These are phyloP conservation scores for Drosophila basisetae DNA, from an alignment of 2,888 invertebrate species.

Conservation along the genomic window DNA sequence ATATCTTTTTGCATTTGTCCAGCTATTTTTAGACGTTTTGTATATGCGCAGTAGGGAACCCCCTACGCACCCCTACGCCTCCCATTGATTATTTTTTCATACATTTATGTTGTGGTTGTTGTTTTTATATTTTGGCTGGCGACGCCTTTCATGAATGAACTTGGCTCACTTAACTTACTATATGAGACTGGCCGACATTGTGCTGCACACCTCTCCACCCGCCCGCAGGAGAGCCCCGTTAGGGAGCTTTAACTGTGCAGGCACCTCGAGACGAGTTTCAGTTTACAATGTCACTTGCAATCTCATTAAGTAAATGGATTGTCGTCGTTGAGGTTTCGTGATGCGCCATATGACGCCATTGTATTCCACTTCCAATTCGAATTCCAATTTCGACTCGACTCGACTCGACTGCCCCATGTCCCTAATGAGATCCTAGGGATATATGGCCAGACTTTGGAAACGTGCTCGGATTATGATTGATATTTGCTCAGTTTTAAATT, in stretches of 20 bases:
- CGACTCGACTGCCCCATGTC: constrained; percentile 9
- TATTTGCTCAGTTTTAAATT: constrained; percentile 72
- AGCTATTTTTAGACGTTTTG: constrained; percentile 51
- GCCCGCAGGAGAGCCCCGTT: not conserved
- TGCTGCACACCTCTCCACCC: constrained; percentile 13
- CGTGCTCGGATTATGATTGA: constrained; percentile 70
- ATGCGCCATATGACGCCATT: constrained; percentile 76
- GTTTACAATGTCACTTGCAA: constrained; percentile 70
- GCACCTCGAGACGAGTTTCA: constrained; percentile 6
- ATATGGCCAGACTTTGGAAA: constrained; percentile 41
- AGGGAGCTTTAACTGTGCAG: not conserved
- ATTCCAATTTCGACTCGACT: constrained; percentile 19
- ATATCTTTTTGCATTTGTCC: constrained; percentile 36
- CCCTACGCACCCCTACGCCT: constrained; percentile 7
- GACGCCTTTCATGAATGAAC: constrained; percentile 76
- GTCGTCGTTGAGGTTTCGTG: constrained; percentile 59
- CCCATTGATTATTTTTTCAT: constrained; percentile 52
- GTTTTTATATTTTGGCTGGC: constrained; percentile 40
- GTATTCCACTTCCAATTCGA: constrained; percentile 37
- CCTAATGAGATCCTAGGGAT: constrained; percentile 39
- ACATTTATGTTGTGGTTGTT: constrained; percentile 15
- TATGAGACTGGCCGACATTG: constrained; percentile 49
- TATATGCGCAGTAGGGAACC: constrained; percentile 43
- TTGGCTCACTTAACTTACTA: constrained; percentile 57
- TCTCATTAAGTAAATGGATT: constrained; percentile 78